Percentiles rank a stretch among this genome's conserved stretches.
These are phyloP conservation scores for Melitaea cinxia DNA, from an alignment of 1,140 invertebrate genomes.

Conservation along the genomic window DNA sequence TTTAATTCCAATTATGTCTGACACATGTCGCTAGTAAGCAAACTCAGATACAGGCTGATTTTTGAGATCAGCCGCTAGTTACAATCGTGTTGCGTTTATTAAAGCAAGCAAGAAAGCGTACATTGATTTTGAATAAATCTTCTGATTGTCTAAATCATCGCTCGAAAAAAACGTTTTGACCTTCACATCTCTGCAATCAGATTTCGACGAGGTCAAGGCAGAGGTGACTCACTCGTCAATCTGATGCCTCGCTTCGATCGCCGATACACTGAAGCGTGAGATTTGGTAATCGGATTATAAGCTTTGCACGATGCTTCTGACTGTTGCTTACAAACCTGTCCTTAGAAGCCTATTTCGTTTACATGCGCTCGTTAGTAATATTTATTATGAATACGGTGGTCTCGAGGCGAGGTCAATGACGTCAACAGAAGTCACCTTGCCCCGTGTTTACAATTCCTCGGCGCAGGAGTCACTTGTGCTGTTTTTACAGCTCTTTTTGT, in stretches of 20 bases:
- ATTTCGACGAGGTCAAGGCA: not conserved
- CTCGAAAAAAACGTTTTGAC: not conserved
- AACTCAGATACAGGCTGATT: too few relatives aligned
- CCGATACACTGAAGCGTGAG: not conserved
- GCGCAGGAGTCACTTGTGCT: not conserved
- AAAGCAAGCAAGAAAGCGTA: too few relatives aligned
- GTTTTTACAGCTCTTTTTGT: conserved; percentile 15
- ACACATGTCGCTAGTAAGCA: too few relatives aligned
- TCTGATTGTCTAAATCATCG: not conserved
- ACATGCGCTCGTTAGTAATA: not conserved
- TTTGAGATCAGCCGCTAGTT: too few relatives aligned
- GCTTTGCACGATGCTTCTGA: not conserved
- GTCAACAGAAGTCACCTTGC: conserved; percentile 21
- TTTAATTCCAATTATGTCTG: too few relatives aligned
- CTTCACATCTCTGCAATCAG: not conserved
- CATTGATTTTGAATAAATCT: not conserved
- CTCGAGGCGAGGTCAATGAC: conserved; percentile 14
- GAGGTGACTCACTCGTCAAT: not conserved
- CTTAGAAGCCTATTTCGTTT: not conserved
- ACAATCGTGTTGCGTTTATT: too few relatives aligned
- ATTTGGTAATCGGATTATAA: conserved; percentile 13
- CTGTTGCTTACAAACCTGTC: not conserved
- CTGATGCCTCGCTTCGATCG: not conserved
- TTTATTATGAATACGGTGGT: not conserved
- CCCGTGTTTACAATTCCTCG: not conserved